Evolutionary conservation across 2,113 vertebrate genomes (phyloP).

Genomic region (Thermophis baileyi): DNA sequence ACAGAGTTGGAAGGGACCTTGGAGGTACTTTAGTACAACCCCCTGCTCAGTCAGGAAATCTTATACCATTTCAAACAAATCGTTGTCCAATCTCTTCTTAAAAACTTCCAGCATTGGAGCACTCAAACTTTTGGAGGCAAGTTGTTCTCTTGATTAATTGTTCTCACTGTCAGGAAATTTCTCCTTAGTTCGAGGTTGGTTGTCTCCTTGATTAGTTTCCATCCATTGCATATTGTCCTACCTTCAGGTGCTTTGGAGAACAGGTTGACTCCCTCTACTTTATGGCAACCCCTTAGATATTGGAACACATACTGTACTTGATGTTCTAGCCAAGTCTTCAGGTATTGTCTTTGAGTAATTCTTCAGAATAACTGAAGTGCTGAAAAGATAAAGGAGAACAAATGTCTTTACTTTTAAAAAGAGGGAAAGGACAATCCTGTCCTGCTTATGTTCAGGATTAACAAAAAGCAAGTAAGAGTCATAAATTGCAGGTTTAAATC

Average conservation of each 20-base stretch:
- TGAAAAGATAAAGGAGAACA: background rate
- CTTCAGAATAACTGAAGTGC: background rate
- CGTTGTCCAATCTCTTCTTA: background rate
- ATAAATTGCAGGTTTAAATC: background rate
- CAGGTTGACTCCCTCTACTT: background rate
- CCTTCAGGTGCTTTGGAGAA: background rate
- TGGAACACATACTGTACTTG: background rate
- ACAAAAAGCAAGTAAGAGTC: background rate
- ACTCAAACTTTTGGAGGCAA: background rate
- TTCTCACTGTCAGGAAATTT: background rate
- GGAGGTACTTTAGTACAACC: background rate
- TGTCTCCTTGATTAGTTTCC: background rate
- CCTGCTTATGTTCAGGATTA: background rate
- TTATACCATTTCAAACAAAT: background rate
- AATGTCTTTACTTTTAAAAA: background rate
- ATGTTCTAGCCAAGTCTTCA: background rate
- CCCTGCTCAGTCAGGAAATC: background rate
- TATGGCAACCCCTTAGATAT: background rate
- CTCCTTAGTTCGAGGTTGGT: background rate
- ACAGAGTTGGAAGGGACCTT: background rate
- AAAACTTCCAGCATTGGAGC: background rate
- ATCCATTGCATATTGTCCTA: background rate
- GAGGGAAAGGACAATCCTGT: background rate
- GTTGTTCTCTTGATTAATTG: background rate
- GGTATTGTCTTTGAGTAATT: background rate